phyloP scores from a whole-genome alignment of 2,113 vertebrate genomes.

The Mellivora capensis region DNA sequence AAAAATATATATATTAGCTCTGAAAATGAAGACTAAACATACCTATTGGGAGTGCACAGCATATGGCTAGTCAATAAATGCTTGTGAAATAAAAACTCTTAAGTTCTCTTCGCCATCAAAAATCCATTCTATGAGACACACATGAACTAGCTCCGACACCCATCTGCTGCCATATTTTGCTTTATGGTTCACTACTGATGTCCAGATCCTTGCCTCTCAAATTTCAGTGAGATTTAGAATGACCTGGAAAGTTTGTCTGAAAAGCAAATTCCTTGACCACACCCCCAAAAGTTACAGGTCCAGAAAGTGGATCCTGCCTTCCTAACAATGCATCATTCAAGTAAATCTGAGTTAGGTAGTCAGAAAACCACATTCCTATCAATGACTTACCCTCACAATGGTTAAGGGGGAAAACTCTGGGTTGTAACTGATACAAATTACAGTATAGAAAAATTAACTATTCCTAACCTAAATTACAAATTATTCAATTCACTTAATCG shows the following conservation, averaged over 20 bases:
- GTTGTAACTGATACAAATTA: neutral
- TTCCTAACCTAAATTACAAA: slow-evolving; percentile 34
- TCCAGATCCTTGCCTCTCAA: slow-evolving; percentile 23
- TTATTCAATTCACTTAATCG: slow-evolving; percentile 9
- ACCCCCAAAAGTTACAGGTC: neutral
- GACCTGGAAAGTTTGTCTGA: slow-evolving; percentile 31
- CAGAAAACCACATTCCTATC: neutral
- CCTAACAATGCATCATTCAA: slow-evolving; percentile 9
- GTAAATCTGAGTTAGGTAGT: neutral
- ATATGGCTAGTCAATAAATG: neutral
- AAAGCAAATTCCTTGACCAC: slow-evolving; percentile 14
- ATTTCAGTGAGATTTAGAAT: slow-evolving; percentile 36
- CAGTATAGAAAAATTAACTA: neutral
- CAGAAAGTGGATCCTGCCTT: neutral
- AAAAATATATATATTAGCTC: neutral
- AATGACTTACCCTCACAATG: neutral
- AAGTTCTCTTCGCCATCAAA: neutral
- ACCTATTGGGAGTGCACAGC: neutral
- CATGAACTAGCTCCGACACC: neutral
- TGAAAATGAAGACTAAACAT: slow-evolving; percentile 2
- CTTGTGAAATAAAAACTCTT: neutral
- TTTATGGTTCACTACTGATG: neutral
- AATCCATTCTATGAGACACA: neutral
- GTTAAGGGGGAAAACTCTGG: neutral
- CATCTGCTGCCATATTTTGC: neutral